Base-by-base conservation (phyloP, 2,113 vertebrate species). In the Copsychus sechellarum region DNA sequence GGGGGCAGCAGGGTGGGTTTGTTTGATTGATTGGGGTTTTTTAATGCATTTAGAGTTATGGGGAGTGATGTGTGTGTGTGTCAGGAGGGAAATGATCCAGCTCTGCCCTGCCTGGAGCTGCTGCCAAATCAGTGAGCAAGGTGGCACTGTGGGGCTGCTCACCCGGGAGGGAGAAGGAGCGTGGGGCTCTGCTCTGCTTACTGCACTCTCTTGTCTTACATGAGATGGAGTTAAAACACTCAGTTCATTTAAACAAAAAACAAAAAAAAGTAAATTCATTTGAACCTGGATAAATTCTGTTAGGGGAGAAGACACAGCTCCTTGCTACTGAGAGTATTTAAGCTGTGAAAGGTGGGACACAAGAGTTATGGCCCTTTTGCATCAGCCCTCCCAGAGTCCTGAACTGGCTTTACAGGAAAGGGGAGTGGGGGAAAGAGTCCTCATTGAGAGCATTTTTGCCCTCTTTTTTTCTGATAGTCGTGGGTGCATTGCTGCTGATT, bases 21-120 rank as follows among this genome's bases (percentile, higher is more conserved):
- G 18, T 19, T 65, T 25, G 12, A 4, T 16, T 54, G 21, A 5
- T 43, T 25, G 23, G 34, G 5, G 2, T 1, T n/a, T 42, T 33
- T 3, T 4, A 12, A 10, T 28, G n/a, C 34, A 3, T 53, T 47
- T 28, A 1, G 19, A 3, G 0, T 14, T 23, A 1, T 7, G 8
- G 12, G 31, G 12, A 58, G 25, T 2, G 21, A 11, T 33, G 36
- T 18, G 22, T 26, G 45, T 15, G 5, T 17, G 53, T 56, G 66
- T 3, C 12, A 6, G 57, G n/a, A 72, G 79, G 25, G 57, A 61
- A 34, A 13, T 1, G 36, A 2, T 47, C 21, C 17, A 1, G 1
- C 65, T 62, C 42, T 57, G 23, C 2, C 0, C 6, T 66, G 51
- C 19, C 33, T 43, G 66, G 23, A 43, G 79, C 40, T 79, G 51